Percentiles rank a stretch among this genome's conserved stretches.
These are phyloP conservation scores for Entomobrya proxima DNA, from an alignment of 2,888 invertebrate genomes.

Conservation along the genomic window DNA sequence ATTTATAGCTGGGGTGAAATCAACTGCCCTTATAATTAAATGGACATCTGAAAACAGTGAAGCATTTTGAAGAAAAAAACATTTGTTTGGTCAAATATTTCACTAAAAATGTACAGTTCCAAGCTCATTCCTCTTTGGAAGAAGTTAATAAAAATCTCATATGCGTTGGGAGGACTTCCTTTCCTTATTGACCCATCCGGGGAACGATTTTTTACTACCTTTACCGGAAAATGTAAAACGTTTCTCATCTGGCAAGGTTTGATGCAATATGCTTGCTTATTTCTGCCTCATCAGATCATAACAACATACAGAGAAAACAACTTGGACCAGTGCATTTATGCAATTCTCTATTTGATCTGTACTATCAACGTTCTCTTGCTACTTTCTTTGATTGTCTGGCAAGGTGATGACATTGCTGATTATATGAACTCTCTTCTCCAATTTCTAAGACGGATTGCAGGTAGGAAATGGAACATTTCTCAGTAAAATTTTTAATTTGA, in stretches of 20 bases:
- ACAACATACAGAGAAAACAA: neutral
- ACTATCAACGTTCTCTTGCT: neutral
- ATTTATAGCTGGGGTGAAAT: too few species aligned
- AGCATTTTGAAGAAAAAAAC: too few species aligned
- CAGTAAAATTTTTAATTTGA: neutral
- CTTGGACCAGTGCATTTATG: slow-evolving; percentile 1
- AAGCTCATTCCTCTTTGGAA: neutral
- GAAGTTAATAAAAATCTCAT: neutral
- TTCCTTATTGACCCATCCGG: neutral
- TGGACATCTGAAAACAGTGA: too few species aligned
- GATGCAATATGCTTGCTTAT: neutral
- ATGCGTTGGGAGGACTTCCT: neutral
- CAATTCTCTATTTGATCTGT: neutral
- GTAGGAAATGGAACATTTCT: neutral
- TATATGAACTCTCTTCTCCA: neutral
- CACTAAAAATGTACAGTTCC: neutral
- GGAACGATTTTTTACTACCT: neutral
- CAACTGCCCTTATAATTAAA: too few species aligned
- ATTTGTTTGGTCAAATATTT: neutral
- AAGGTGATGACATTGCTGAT: neutral
- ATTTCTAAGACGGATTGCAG: neutral
- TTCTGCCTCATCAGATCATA: slow-evolving; percentile 6
- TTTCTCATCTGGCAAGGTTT: neutral
- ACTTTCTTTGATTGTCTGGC: neutral
- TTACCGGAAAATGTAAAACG: neutral